phyloP scores from a whole-genome alignment of 2,113 vertebrate species.

The Psittacula cyanocephala region DNA sequence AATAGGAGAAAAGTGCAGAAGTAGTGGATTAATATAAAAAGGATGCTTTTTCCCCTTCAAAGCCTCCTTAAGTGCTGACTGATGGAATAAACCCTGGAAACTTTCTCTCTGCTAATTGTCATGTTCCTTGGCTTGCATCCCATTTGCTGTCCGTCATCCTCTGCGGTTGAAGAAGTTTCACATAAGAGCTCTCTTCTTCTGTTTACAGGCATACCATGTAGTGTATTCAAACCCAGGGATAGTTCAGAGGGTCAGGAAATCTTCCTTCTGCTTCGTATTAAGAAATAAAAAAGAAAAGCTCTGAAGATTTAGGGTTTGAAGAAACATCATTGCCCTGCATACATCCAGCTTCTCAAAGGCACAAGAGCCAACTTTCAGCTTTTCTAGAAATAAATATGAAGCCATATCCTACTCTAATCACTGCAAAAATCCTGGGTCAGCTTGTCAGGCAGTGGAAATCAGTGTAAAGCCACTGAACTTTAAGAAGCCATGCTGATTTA shows the following conservation, averaged over 20 bases:
- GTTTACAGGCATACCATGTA: slow-evolving; percentile 46
- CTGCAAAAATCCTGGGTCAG: slow-evolving; percentile 7
- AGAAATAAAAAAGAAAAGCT: background rate
- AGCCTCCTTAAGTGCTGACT: slow-evolving; percentile 68
- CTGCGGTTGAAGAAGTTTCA: slow-evolving; percentile 62
- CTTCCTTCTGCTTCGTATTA: slow-evolving; percentile 42
- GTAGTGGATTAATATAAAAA: slow-evolving; percentile 67
- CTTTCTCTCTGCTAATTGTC: slow-evolving; percentile 63
- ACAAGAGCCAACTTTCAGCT: slow-evolving; percentile 31
- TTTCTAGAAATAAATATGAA: slow-evolving; percentile 33
- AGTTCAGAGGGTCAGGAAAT: slow-evolving; percentile 55
- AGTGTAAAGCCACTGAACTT: background rate
- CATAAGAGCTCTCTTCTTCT: slow-evolving; percentile 50
- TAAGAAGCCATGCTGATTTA: background rate
- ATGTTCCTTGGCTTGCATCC: slow-evolving; percentile 54
- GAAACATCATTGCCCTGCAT: background rate
- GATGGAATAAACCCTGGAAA: slow-evolving; percentile 67
- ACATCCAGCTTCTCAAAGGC: slow-evolving; percentile 35
- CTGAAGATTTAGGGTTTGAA: slow-evolving; percentile 39
- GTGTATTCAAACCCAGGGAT: slow-evolving; percentile 28
- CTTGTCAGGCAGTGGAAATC: background rate
- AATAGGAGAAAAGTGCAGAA: slow-evolving; percentile 37
- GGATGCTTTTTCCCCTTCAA: slow-evolving; percentile 58
- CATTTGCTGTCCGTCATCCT: slow-evolving; percentile 28
- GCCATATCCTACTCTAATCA: background rate